Evolutionary conservation across 1,140 invertebrate species (phyloP), one percentile per base, ranked within the genome.

Genomic region (Drosophila cardini): DNA sequence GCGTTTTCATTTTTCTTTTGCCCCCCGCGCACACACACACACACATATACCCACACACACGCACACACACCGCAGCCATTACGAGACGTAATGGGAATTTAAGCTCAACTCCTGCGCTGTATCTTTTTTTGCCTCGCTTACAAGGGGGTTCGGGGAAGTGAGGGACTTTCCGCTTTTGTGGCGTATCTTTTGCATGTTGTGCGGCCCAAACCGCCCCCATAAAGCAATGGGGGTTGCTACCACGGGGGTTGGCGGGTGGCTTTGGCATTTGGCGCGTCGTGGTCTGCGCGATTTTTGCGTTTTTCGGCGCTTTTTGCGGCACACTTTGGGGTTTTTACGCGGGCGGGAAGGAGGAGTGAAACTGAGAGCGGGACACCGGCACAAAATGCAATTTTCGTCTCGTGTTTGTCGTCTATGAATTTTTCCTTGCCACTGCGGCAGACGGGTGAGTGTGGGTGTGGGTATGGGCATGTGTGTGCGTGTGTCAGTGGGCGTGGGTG

Each of bases 121-220:
- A 48, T 62, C 72, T 55, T 57, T 45, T 48, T 67, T 42, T 32
- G 18, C 21, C 11, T 6, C 40, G 15, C 40, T 2, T 38, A 15
- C 11, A 42, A 21, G 15, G 52, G 67, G 45, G 8, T 61, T 13
- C 40, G 38, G 15, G 26, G 30, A 40, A 15, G 45, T 34, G 72
- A 76, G 78, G 79, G 72, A 62, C 65, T 73, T 89, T 89, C 84
- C 84, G 84, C 74, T 89, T 89, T 78, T 89, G 84, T 53, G 85
- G 84, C 85, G 74, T 89, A 89, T 89, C 84, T 89, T 89, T 89
- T 89, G 84, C 84, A 89, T 89, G 84, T 84, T 89, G 78, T 80
- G 72, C 67, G 80, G 78, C 75, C 78, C 70, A 56, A 57, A 26
- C 60, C 63, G 21, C 42, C 38, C 40, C 26, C 42, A 26, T 26